These are phyloP conservation scores for Anthonomus grandis DNA, from an alignment of 1,140 invertebrate genomes.

Conservation along the genomic window DNA sequence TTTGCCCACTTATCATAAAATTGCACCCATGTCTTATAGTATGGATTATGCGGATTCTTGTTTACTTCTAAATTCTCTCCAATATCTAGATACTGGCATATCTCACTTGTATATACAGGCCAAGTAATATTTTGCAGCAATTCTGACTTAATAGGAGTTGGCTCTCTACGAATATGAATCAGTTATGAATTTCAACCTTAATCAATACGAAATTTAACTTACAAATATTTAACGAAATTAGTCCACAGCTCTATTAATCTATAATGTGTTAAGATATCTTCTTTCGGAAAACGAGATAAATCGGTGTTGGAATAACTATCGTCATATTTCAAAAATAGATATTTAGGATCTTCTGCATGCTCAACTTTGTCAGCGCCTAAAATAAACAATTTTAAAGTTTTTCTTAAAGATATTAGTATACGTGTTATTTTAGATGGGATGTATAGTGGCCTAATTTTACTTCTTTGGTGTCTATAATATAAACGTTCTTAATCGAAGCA, in stretches of 20 bases:
- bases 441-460: too few relatives aligned
- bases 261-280: slow-evolving; percentile 4
- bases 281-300: slow-evolving; percentile 8
- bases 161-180: slow-evolving; percentile 14
- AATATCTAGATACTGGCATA: slow-evolving; percentile 9
- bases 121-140: slow-evolving; percentile 22
- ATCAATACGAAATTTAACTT: not conserved
- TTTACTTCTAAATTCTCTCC: slow-evolving; percentile 7
- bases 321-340: slow-evolving; percentile 4
- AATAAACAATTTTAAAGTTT: too few relatives aligned
- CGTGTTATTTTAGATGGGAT: too few relatives aligned
- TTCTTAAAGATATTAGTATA: too few relatives aligned
- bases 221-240: slow-evolving; percentile 21
- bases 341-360: slow-evolving; percentile 16
- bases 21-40: slow-evolving; percentile 1
- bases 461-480: too few relatives aligned
- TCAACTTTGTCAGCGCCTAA: slow-evolving; percentile 19
- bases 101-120: slow-evolving; percentile 2
- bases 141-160: slow-evolving; percentile 11
- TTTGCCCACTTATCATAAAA: slow-evolving; percentile 13
- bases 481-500: too few relatives aligned
- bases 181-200: not conserved
- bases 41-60: slow-evolving; percentile 8
- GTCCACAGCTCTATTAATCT: slow-evolving; percentile 13
- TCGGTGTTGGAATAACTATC: slow-evolving; percentile 8